Percentiles rank a stretch among this genome's conserved stretches.
Conservation (phyloP, 2,888 invertebrate genomes). For the Amblyjoppa proteus region DNA sequence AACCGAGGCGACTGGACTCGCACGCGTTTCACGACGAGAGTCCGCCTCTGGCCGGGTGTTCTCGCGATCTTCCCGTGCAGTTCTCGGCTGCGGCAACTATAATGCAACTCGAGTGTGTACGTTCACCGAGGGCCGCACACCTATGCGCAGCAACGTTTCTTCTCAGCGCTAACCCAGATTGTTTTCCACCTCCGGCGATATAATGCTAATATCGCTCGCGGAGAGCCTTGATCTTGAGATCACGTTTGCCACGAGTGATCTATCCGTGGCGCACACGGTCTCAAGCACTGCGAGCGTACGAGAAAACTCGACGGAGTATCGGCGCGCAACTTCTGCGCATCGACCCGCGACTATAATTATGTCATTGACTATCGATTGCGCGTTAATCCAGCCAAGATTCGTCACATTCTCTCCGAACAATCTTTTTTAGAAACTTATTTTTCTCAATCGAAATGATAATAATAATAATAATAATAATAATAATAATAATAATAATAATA, state of each 20-base stretch:
- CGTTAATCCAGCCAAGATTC: background rate
- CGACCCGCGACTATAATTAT: slow-evolving; percentile 5
- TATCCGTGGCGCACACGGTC: slow-evolving; percentile 19
- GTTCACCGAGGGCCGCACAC: slow-evolving; percentile 11
- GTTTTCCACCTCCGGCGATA: slow-evolving; percentile 73
- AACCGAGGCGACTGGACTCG: slow-evolving; percentile 51
- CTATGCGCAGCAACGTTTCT: slow-evolving; percentile 3
- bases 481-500: slow-evolving; percentile 12
- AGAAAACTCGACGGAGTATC: background rate
- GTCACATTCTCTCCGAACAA: background rate
- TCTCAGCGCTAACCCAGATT: slow-evolving; percentile 75
- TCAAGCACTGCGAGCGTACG: background rate
- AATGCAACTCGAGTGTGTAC: background rate
- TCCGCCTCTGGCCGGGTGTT: slow-evolving; percentile 13
- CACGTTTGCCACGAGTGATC: slow-evolving; percentile 66
- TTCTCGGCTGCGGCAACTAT: slow-evolving; percentile 42
- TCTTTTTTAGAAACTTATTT: background rate
- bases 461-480: background rate
- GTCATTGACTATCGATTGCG: slow-evolving; percentile 45
- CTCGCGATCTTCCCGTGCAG: slow-evolving; percentile 23
- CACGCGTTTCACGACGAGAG: slow-evolving; percentile 21
- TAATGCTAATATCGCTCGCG: slow-evolving; percentile 73
- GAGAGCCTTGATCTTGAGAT: slow-evolving; percentile 78
- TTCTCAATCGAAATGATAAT: background rate
- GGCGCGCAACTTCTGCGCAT: slow-evolving; percentile 36